Base-by-base conservation (phyloP, 2,888 invertebrate genomes). In the Junonia oenone region DNA sequence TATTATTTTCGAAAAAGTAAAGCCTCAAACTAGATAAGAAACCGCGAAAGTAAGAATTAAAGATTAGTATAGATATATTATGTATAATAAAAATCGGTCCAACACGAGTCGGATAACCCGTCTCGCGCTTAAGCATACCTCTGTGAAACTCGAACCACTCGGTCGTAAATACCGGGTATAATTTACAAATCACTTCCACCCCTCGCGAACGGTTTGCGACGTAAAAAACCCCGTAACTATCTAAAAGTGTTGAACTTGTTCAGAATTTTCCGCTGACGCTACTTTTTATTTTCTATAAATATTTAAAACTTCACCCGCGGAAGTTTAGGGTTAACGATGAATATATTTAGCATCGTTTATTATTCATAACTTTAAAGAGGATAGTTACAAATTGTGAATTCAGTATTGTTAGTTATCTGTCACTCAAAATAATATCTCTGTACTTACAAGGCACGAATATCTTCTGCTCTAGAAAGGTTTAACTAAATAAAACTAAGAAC, bases 271-370 rank as follows among this genome's bases (percentile, higher is more conserved):
- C 11, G 43, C 51, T 51, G 56, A 51, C 51, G 26, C 48, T 33
- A n/a, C 26, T 26, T 26, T 37, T 47, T 54, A 27, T 54, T 40
- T 51, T 56, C 35, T 48, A 56, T 56, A 56, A 56, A 56, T 56
- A 56, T 56, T 51, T 51, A 56, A 56, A 51, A 56, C 35, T 37
- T 52, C 35, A 26, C 45, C 47, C 31, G n/a, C 40, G n/a, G 26
- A 56, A 56, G 51, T 52, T 56, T 56, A 17, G 56, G 56, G 48
- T 56, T 51, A 43, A 43, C 56, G 47, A 56, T 56, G 51, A 56
- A 56, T 56, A 51, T 38, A 56, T 56, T 51, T 51, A 51, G 40
- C 46, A n/a, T 31, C 26, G 37, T 50, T 45, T 45, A 46, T 46
- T 52, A 45, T 35, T 35, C 14, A 37, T 37, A 14, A 14, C 14